phyloP scores from a whole-genome alignment of 2,113 vertebrate species.

The Casuarius casuarius region DNA sequence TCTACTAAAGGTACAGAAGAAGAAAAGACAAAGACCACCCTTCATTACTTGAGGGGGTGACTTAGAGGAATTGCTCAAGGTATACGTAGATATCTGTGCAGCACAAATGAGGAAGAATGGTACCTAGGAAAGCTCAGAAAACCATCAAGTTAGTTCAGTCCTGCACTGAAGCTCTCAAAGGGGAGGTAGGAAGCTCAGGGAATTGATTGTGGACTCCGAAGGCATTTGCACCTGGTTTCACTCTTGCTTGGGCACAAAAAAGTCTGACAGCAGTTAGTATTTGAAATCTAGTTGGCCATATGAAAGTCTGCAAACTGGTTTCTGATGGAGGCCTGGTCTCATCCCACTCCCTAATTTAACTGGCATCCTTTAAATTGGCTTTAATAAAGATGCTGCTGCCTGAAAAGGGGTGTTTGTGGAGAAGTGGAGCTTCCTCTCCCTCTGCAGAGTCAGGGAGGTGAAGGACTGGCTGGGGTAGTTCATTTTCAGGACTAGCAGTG shows the following conservation, averaged over 20 bases:
- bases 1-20: neutral
- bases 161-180: neutral
- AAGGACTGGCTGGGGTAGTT: neutral
- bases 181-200: neutral
- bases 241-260: neutral
- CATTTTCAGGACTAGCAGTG: neutral
- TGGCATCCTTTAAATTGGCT: neutral
- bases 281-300: neutral
- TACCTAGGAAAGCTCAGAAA: neutral
- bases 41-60: neutral
- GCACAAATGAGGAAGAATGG: neutral
- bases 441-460: neutral
- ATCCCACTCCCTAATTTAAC: neutral
- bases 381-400: neutral
- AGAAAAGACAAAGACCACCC: neutral
- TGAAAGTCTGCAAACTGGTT: neutral
- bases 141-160: neutral
- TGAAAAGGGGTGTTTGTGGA: neutral
- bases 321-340: neutral
- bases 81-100: neutral
- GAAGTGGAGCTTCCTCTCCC: neutral
- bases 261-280: neutral
- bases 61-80: neutral
- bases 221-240: neutral
- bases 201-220: neutral